Base-by-base conservation (phyloP, 2,113 vertebrate species). In the Theropithecus gelada region DNA sequence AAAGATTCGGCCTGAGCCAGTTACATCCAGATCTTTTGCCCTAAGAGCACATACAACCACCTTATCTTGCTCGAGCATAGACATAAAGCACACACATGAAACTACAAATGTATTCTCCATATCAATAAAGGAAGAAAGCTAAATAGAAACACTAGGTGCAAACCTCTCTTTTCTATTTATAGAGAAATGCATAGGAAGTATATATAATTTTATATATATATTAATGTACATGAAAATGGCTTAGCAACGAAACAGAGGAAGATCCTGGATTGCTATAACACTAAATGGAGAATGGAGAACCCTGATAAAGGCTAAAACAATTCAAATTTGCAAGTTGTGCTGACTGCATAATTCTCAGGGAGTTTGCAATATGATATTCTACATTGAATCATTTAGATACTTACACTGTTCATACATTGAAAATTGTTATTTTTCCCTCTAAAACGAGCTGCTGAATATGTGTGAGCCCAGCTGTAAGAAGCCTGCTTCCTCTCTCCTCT, bases 91-190 rank as follows among this genome's bases (percentile, higher is more conserved):
- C 73, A 48, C 94, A 48, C 27, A 0, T 9, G 6, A 85, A 48
- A 85, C 55, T 27, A 70, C 17, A 17, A 43, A 76, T 35, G 30
- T 66, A 79, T 94, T 90, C n/a, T 90, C n/a, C 20, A 12, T 14
- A n/a, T 81, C 90, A 48, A 64, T 18, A 87, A 75, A 45, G 50
- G 8, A 87, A 72, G 40, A 83, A 88, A 22, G 6, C 87, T 83
- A 85, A 92, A 70, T 48, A 83, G 43, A 94, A 87, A 79, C 40
- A 80, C 57, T 64, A 43, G 17, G 5, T 78, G 14, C 16, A 85
- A 81, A 90, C 11, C 20, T 43, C 20, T 57, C 61, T 93, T 94
- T 96, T 78, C 90, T 92, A 84, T 90, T 90, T 88, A 73, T 92
- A 80, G 38, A 91, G 43, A 97, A 92, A 92, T 85, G 45, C 25